Percentiles rank a stretch among this genome's conserved stretches.
Evolutionary conservation across 2,888 invertebrate species (phyloP).

Genomic region (Drosophila meridiana): DNA sequence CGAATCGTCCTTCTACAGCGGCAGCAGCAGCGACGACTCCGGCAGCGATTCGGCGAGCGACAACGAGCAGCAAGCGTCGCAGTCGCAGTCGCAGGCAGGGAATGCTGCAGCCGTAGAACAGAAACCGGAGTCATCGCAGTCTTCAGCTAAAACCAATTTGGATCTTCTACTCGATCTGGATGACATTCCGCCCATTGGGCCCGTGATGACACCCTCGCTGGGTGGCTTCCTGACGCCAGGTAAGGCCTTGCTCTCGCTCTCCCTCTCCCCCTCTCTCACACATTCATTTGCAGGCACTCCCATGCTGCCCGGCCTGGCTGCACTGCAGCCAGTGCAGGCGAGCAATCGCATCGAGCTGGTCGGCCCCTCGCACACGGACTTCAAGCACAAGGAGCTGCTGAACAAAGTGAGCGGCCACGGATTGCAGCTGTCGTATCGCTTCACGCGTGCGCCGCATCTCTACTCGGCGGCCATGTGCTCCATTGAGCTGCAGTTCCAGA

Average conservation of each 20-base stretch:
- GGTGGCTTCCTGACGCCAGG: constrained; percentile 91
- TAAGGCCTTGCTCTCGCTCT: background rate
- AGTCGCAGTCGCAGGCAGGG: constrained; percentile 1
- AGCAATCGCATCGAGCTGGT: constrained; percentile 86
- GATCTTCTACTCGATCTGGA: constrained; percentile 94
- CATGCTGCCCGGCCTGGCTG: constrained; percentile 51
- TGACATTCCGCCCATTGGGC: constrained; percentile 89
- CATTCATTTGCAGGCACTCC: constrained; percentile 67
- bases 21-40: constrained; percentile 50
- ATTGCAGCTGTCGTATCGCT: constrained; percentile 88
- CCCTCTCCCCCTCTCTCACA: background rate
- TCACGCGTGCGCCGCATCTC: constrained; percentile 92
- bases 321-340: constrained; percentile 69
- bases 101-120: constrained; percentile 2
- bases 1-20: constrained; percentile 76
- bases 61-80: constrained; percentile 19
- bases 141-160: constrained; percentile 88
- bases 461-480: constrained; percentile 93
- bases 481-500: constrained; percentile 92
- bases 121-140: background rate
- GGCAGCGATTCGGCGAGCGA: constrained; percentile 45
- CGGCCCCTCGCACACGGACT: constrained; percentile 87
- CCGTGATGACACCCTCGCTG: constrained; percentile 91
- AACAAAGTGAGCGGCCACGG: constrained; percentile 91
- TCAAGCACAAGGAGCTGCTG: constrained; percentile 88